Evolutionary conservation across 2,888 invertebrate species (phyloP).

Genomic region (Tanypteryx hageni): DNA sequence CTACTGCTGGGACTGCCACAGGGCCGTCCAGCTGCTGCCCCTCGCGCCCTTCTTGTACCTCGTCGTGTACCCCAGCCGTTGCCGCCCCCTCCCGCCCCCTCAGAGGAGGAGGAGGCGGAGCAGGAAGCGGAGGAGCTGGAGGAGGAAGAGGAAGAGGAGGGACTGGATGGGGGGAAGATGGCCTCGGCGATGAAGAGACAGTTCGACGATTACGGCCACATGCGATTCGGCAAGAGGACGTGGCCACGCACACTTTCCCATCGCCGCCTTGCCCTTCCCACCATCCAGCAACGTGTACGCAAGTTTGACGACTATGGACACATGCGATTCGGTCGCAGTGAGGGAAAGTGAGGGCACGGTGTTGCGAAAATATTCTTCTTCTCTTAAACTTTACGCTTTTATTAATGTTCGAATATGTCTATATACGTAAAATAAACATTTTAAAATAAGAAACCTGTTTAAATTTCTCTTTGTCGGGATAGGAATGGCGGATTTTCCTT

Average conservation of each 20-base stretch:
- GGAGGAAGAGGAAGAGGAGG: slow-evolving; percentile 48
- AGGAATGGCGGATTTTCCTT: neutral
- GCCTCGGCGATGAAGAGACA: slow-evolving; percentile 66
- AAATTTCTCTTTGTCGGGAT: neutral
- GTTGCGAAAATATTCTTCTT: neutral
- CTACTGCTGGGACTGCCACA: slow-evolving; percentile 80
- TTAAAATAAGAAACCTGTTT: neutral
- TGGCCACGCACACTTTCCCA: slow-evolving; percentile 17
- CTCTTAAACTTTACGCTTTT: neutral
- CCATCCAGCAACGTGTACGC: slow-evolving; percentile 39
- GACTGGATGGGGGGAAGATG: neutral
- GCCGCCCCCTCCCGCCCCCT: slow-evolving; percentile 34
- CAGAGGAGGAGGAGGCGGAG: slow-evolving; percentile 44
- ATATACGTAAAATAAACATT: slow-evolving; percentile 15
- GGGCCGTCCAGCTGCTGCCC: slow-evolving; percentile 74
- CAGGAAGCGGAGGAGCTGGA: slow-evolving; percentile 41
- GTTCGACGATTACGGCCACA: slow-evolving; percentile 71
- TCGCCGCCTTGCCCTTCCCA: neutral
- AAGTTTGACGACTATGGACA: slow-evolving; percentile 70
- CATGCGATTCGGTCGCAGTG: slow-evolving; percentile 70
- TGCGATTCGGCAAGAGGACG: slow-evolving; percentile 70
- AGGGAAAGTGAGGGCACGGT: slow-evolving; percentile 2
- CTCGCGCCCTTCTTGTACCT: slow-evolving; percentile 6
- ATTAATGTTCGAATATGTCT: slow-evolving; percentile 1
- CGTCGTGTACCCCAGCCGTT: slow-evolving; percentile 20